A percentile compares a stretch with the other conserved stretches of the same genome.
These are phyloP conservation scores for Drosophila acutilabella DNA, from an alignment of 2,888 invertebrate species.

Conservation along the genomic window DNA sequence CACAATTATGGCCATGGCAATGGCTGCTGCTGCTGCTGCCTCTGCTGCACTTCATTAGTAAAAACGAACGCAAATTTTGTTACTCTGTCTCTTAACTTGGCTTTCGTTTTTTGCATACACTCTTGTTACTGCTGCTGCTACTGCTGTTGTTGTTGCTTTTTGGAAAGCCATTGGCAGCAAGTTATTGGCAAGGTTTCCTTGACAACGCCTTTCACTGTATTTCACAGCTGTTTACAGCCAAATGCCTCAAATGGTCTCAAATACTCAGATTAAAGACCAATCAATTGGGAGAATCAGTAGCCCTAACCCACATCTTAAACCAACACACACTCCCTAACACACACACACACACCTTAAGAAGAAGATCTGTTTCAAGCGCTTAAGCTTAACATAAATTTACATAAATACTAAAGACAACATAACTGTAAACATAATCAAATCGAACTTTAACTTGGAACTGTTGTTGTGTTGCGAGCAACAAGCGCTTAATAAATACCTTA, in stretches of 20 bases:
- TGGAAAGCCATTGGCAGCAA: conserved; percentile 68
- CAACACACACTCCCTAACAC: conserved; percentile 13
- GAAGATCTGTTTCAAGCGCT: conserved; percentile 51
- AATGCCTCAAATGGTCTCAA: not conserved
- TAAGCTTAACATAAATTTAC: conserved; percentile 75
- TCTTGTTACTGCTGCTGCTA: not conserved
- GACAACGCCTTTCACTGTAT: conserved; percentile 72
- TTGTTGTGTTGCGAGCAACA: conserved; percentile 51
- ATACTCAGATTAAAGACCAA: conserved; percentile 62
- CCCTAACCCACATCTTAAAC: conserved; percentile 47
- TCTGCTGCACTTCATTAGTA: conserved; percentile 69
- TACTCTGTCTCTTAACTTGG: conserved; percentile 48
- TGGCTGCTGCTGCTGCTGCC: conserved; percentile 16
- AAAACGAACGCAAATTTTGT: conserved; percentile 67
- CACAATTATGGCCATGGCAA: conserved; percentile 41
- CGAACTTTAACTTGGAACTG: conserved; percentile 35
- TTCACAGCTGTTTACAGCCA: conserved; percentile 15
- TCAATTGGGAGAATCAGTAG: conserved; percentile 67
- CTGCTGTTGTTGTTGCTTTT: conserved; percentile 37
- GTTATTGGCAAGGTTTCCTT: conserved; percentile 73
- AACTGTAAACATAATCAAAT: conserved; percentile 75
- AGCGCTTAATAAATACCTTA: conserved; percentile 68
- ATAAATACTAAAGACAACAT: conserved; percentile 67
- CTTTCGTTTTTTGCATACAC: conserved; percentile 71
- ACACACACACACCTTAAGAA: conserved; percentile 8